Conservation (phyloP, 2,113 vertebrate species). For the Lophochroa leadbeateri region DNA sequence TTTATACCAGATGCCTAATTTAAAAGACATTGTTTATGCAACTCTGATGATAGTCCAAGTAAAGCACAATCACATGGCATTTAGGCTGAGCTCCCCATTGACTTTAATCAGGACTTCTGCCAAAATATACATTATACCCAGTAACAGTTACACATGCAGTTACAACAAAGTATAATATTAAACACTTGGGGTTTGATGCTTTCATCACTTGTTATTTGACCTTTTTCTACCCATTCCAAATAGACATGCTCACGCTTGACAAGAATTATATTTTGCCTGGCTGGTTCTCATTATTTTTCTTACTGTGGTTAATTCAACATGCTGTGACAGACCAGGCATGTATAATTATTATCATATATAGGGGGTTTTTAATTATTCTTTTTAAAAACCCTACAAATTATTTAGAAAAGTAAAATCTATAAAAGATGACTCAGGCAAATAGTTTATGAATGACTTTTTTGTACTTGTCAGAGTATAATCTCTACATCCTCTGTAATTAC, state of each 20-base stretch:
- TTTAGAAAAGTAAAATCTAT: not conserved
- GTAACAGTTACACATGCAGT: not conserved
- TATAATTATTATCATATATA: not conserved
- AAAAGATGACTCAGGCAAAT: not conserved
- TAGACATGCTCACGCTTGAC: not conserved
- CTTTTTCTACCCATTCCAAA: not conserved
- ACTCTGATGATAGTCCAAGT: not conserved
- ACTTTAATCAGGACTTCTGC: not conserved
- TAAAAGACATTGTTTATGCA: not conserved
- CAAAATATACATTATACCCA: not conserved
- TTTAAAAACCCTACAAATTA: accelerated
- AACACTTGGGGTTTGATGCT: not conserved
- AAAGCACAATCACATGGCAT: not conserved
- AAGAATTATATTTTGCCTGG: not conserved
- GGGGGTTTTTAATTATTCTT: not conserved
- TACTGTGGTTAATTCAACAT: not conserved
- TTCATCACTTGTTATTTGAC: not conserved
- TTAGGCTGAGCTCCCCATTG: not conserved
- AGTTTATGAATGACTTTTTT: not conserved
- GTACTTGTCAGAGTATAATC: not conserved
- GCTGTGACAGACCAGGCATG: not conserved
- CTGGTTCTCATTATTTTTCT: not conserved
- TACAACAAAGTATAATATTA: not conserved
- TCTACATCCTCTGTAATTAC: not conserved
- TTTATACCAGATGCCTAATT: not conserved